These are phyloP conservation scores for Argynnis bischoffii DNA, from an alignment of 2,888 invertebrate species.

Conservation along the genomic window DNA sequence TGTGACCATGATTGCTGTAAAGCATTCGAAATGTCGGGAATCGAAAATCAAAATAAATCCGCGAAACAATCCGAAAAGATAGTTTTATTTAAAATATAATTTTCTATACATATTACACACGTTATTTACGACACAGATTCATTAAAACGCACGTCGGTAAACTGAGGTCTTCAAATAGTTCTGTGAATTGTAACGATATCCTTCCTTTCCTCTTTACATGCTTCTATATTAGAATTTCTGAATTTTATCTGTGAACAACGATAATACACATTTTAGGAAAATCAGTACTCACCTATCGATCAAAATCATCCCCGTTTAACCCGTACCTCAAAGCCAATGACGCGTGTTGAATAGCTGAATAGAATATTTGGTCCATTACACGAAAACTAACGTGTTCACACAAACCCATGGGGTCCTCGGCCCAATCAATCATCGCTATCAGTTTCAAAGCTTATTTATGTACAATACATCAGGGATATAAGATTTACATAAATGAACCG, in stretches of 20 bases:
- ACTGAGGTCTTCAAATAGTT: too few species aligned
- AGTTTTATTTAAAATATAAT: too few species aligned
- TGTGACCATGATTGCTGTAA: too few species aligned
- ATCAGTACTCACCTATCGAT: slow-evolving; percentile 31
- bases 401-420: slow-evolving; percentile 40
- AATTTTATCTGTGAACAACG: slow-evolving; percentile 3
- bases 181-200: too few species aligned
- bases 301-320: slow-evolving; percentile 33
- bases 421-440: slow-evolving; percentile 68
- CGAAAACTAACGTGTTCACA: slow-evolving; percentile 37
- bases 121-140: too few species aligned
- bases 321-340: slow-evolving; percentile 38
- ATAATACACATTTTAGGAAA: slow-evolving; percentile 13
- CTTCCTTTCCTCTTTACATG: not conserved
- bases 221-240: not conserved
- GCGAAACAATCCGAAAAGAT: too few species aligned
- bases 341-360: slow-evolving; percentile 40
- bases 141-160: too few species aligned
- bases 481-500: slow-evolving; percentile 38
- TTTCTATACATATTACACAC: too few species aligned
- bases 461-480: slow-evolving; percentile 49
- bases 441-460: slow-evolving; percentile 63
- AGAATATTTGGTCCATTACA: slow-evolving; percentile 46
- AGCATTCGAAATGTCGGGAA: too few species aligned
- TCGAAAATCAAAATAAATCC: too few species aligned